A percentile compares a stretch with the other conserved stretches of the same genome.
These are phyloP conservation scores for Luscinia luscinia DNA, from an alignment of 2,797 vertebrate species.

Conservation along the genomic window DNA sequence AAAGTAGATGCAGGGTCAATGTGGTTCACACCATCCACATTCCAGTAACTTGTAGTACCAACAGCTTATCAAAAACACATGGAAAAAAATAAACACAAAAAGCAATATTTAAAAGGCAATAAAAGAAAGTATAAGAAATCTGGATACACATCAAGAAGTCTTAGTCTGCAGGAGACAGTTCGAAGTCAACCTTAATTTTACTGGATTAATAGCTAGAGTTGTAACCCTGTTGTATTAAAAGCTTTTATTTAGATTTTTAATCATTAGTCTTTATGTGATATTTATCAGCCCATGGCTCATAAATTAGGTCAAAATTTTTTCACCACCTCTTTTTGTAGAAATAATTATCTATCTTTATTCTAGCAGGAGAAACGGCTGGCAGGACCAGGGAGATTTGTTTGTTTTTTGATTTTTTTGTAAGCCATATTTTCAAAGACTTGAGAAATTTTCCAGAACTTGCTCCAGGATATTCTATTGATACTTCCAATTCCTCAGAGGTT, in stretches of 20 bases:
- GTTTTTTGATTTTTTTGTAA: not conserved
- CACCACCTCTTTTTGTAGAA: not conserved
- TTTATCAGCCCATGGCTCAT: not conserved
- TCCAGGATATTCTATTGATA: conserved; percentile 55
- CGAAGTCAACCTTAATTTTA: not conserved
- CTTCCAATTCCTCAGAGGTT: conserved; percentile 32
- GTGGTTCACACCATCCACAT: not conserved
- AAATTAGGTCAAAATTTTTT: not conserved
- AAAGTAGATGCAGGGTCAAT: not conserved
- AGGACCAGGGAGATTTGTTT: not conserved
- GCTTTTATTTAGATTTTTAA: not conserved
- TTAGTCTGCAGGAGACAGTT: not conserved
- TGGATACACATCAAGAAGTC: not conserved
- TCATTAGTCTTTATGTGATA: not conserved
- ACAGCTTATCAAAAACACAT: not conserved
- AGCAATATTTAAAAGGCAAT: not conserved
- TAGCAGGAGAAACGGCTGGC: not conserved
- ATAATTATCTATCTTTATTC: not conserved
- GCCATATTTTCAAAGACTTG: conserved; percentile 26
- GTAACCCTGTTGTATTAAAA: not conserved
- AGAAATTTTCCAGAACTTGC: conserved; percentile 54
- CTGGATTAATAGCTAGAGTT: not conserved
- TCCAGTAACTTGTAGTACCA: not conserved
- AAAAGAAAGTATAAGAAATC: not conserved
- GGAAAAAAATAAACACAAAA: not conserved